Percentiles rank a stretch among this genome's conserved stretches.
Conservation (phyloP, 2,888 invertebrate species). For the Xestia sexstrigata region DNA sequence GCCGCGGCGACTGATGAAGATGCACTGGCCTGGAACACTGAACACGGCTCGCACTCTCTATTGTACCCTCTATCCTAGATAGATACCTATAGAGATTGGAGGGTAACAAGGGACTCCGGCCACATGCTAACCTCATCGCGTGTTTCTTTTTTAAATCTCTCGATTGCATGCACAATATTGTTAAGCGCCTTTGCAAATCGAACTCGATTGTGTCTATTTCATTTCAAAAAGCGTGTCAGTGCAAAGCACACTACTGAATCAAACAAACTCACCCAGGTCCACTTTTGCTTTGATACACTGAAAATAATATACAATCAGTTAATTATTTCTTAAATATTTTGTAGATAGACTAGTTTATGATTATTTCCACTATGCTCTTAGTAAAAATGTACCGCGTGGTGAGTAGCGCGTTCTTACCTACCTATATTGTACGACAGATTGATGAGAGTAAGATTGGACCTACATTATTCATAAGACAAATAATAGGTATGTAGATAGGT, state of each 20-base stretch:
- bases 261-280: constrained; percentile 86
- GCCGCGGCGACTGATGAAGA: constrained; percentile 82
- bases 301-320: constrained; percentile 82
- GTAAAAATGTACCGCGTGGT: constrained; percentile 64
- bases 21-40: constrained; percentile 88
- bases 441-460: constrained; percentile 14
- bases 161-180: constrained; percentile 66
- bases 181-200: constrained; percentile 57
- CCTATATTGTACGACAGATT: background rate
- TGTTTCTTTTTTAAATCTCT: constrained; percentile 56
- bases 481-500: background rate
- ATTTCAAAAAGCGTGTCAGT: constrained; percentile 71
- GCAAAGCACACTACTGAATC: constrained; percentile 76
- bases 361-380: constrained; percentile 54
- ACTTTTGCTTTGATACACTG: constrained; percentile 88
- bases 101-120: constrained; percentile 60
- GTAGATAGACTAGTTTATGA: constrained; percentile 6
- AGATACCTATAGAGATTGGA: constrained; percentile 68
- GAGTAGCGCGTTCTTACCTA: constrained; percentile 35
- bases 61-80: constrained; percentile 70
- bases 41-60: constrained; percentile 81
- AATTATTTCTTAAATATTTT: constrained; percentile 62
- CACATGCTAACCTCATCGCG: constrained; percentile 56
- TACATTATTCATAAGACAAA: constrained; percentile 20
- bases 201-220: constrained; percentile 27